Evolutionary conservation across 2,797 vertebrate genomes (phyloP).

Genomic region (Anguilla anguilla): DNA sequence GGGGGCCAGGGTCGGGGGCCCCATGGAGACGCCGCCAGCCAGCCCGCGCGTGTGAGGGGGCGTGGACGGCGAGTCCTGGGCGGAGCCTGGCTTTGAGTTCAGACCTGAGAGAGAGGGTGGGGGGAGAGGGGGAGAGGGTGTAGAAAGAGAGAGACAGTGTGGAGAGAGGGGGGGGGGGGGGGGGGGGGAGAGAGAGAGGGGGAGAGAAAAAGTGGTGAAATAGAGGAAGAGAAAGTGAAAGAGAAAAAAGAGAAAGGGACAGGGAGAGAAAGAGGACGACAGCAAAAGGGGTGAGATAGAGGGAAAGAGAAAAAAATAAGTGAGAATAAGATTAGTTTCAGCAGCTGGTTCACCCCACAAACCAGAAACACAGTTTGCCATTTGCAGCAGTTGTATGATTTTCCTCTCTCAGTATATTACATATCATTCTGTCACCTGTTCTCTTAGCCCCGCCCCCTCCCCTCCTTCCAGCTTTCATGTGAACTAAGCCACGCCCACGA

Average conservation of each 20-base stretch:
- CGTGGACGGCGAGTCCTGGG: slow-evolving; percentile 63
- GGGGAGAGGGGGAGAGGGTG: too few species aligned
- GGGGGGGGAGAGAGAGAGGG: background rate
- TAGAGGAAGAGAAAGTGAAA: too few species aligned
- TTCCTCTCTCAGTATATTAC: too few species aligned
- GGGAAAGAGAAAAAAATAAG: background rate
- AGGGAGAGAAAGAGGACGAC: background rate
- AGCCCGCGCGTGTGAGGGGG: slow-evolving; percentile 64
- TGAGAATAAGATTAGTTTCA: background rate
- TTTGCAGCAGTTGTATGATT: too few species aligned
- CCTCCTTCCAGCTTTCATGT: too few species aligned
- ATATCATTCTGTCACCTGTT: too few species aligned
- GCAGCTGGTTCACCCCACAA: too few species aligned
- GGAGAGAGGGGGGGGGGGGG: background rate
- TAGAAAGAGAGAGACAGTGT: background rate
- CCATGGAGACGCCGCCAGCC: slow-evolving; percentile 49
- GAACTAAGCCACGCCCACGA: background rate
- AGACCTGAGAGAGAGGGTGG: slow-evolving; percentile 48
- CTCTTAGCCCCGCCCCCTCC: background rate
- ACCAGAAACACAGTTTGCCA: too few species aligned
- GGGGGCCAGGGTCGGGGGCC: slow-evolving; percentile 37
- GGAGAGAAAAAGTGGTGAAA: background rate
- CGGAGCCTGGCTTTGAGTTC: slow-evolving; percentile 63
- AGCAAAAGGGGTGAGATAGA: background rate
- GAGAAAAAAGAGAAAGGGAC: background rate